A percentile compares a stretch with the other conserved stretches of the same genome.
phyloP scores from a whole-genome alignment of 2,113 vertebrate species.

The Asarcornis scutulata region DNA sequence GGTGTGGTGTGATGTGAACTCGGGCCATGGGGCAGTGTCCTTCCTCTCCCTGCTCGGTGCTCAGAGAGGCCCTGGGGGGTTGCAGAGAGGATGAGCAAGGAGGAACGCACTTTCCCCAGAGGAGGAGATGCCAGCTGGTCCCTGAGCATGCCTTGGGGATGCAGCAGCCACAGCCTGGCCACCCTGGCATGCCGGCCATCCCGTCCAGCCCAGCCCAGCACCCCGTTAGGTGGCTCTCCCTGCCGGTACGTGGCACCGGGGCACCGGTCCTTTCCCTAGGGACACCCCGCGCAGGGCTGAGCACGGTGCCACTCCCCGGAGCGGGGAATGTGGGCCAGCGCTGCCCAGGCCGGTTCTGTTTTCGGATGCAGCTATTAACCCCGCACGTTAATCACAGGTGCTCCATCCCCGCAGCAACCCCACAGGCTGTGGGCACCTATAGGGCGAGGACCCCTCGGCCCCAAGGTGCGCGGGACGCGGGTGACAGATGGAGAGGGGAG shows the following conservation, averaged over 20 bases:
- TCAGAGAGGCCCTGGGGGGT: accelerated
- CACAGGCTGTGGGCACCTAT: accelerated
- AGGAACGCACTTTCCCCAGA: not conserved
- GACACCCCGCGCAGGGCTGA: not conserved
- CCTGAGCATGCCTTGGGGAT: accelerated
- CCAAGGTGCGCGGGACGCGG: not conserved
- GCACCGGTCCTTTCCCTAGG: constrained; percentile 8
- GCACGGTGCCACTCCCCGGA: not conserved
- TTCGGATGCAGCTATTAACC: not conserved
- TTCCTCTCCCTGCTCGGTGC: not conserved
- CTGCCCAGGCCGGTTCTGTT: constrained; percentile 20
- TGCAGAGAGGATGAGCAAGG: not conserved
- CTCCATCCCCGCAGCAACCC: not conserved
- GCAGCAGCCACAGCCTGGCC: not conserved
- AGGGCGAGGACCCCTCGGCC: not conserved
- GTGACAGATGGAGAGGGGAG: not conserved
- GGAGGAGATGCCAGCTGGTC: not conserved
- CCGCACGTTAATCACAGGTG: not conserved
- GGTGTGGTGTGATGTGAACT: not conserved
- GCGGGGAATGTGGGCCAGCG: constrained; percentile 14
- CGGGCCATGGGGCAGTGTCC: not conserved
- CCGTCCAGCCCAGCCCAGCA: not conserved
- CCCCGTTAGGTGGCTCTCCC: not conserved
- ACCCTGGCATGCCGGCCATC: not conserved
- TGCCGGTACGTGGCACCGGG: accelerated